Percentiles rank a stretch among this genome's conserved stretches.
Conservation (phyloP, 2,113 vertebrate genomes). For the Catagonus wagneri region DNA sequence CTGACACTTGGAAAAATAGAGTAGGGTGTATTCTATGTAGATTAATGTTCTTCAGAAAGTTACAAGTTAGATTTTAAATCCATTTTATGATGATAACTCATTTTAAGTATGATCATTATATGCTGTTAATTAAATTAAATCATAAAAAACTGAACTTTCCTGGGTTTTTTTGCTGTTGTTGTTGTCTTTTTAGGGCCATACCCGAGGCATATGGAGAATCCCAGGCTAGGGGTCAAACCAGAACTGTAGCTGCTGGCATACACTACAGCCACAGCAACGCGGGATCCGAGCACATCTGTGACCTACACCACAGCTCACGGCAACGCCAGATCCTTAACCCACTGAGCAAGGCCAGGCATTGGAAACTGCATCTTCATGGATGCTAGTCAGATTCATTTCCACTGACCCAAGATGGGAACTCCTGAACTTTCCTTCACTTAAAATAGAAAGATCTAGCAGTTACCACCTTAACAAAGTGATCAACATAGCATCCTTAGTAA, state of each 20-base stretch:
- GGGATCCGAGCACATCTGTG: no score
- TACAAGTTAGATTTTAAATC: constrained; percentile 1
- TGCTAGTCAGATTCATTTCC: no score
- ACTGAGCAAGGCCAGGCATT: no score
- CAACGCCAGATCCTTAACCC: no score
- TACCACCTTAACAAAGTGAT: background rate
- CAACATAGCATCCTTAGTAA: background rate
- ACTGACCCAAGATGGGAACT: no score
- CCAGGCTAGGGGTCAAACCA: no score
- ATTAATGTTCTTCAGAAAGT: constrained; percentile 10
- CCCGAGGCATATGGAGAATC: no score
- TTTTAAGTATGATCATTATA: constrained; percentile 18
- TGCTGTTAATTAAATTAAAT: background rate
- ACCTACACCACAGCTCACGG: no score
- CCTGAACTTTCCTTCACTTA: constrained; percentile 36
- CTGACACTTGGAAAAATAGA: background rate
- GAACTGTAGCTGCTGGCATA: no score
- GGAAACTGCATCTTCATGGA: no score
- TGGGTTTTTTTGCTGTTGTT: background rate
- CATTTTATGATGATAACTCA: background rate
- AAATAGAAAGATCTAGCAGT: background rate
- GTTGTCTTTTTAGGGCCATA: no score
- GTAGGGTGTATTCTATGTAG: background rate
- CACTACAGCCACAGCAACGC: no score
- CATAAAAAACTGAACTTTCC: constrained; percentile 49